Evolutionary conservation across 2,888 invertebrate genomes (phyloP).

Genomic region (Anticlea derivata): DNA sequence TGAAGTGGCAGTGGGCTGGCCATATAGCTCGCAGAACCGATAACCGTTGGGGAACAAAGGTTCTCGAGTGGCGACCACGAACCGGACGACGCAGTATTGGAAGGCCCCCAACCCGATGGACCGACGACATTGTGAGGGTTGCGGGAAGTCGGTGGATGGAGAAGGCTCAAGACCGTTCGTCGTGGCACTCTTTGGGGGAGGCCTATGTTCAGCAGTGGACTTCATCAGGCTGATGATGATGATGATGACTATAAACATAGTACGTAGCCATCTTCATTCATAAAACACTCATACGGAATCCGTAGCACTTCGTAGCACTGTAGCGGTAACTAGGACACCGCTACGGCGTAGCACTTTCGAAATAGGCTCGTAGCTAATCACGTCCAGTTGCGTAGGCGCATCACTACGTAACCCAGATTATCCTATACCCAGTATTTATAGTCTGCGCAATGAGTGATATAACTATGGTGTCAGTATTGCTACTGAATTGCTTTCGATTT

Average conservation of each 20-base stretch:
- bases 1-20: too few species aligned
- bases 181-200: too few species aligned
- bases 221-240: too few species aligned
- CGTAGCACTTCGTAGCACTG: slow-evolving; percentile 26
- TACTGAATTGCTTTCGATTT: neutral
- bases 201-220: too few species aligned
- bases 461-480: slow-evolving; percentile 9
- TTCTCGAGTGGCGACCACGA: too few species aligned
- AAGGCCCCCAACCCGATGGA: too few species aligned
- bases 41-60: too few species aligned
- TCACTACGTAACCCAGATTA: slow-evolving; percentile 28
- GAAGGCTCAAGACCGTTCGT: too few species aligned
- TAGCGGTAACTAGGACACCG: slow-evolving; percentile 18
- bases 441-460: slow-evolving; percentile 14
- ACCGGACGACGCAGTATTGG: too few species aligned
- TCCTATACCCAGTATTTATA: slow-evolving; percentile 14
- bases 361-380: slow-evolving; percentile 29
- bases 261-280: slow-evolving; percentile 18
- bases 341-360: slow-evolving; percentile 29
- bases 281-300: neutral
- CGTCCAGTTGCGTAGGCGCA: slow-evolving; percentile 31
- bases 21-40: too few species aligned
- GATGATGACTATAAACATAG: neutral
- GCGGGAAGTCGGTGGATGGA: too few species aligned
- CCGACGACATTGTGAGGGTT: too few species aligned